Conservation (phyloP, 2,888 invertebrate species). For the Philereme transversata region DNA sequence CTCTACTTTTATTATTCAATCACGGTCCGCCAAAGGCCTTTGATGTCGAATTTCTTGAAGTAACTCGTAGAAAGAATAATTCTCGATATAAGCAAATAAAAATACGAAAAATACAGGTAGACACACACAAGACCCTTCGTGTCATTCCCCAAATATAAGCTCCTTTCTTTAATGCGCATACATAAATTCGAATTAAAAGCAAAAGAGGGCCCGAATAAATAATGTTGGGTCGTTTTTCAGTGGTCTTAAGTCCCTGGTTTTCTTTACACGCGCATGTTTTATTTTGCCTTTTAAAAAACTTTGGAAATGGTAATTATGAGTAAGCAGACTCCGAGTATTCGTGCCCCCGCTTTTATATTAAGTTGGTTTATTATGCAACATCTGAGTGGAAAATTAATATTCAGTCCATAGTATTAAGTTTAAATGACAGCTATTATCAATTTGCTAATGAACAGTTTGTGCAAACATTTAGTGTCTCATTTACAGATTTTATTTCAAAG, state of each 20-base stretch:
- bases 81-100: not conserved
- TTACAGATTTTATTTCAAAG: too few species aligned
- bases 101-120: slow-evolving; percentile 28
- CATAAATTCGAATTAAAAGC: slow-evolving; percentile 81
- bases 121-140: slow-evolving; percentile 47
- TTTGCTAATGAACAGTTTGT: slow-evolving; percentile 17
- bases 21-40: not conserved
- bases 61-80: not conserved
- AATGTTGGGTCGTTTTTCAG: slow-evolving; percentile 76
- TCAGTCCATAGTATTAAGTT: slow-evolving; percentile 9
- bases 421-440: slow-evolving; percentile 10
- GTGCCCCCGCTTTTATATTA: slow-evolving; percentile 43
- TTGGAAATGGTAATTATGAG: slow-evolving; percentile 77
- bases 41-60: not conserved
- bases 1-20: slow-evolving; percentile 10
- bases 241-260: slow-evolving; percentile 72
- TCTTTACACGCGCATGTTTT: slow-evolving; percentile 70
- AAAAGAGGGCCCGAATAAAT: slow-evolving; percentile 75
- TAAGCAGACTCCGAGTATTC: slow-evolving; percentile 61
- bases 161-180: slow-evolving; percentile 73
- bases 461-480: not conserved
- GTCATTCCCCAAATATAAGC: slow-evolving; percentile 61
- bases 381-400: slow-evolving; percentile 16
- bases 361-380: slow-evolving; percentile 13
- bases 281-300: slow-evolving; percentile 70